Evolutionary conservation across 2,888 invertebrate species (phyloP), one percentile per base, ranked within the genome.

Genomic region (Acrobasis repandana): DNA sequence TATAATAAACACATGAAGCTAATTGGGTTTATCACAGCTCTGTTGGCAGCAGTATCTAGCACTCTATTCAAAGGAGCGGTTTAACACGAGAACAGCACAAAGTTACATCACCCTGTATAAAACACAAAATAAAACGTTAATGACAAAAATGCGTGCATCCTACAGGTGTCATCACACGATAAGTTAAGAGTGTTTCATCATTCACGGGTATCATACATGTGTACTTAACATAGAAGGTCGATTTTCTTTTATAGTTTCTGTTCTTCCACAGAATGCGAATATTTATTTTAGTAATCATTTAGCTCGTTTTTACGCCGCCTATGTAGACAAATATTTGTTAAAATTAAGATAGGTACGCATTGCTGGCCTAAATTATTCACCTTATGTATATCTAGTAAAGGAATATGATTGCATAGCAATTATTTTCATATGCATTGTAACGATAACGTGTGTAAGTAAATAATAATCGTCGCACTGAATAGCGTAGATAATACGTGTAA

Each of bases 371-470:
- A 15, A 36, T 28, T 20, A 20, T 18, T 43, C 15, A 51, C 46
- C 28, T 46, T 10, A 38, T 20, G 36, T 34, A 47, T 34, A 61
- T 81, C 86, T 89, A 89, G 89, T 90, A 90, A 90, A 89, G 90
- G 88, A 88, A 90, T 89, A 90, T 88, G 90, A 85, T 77, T 65
- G 68, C 66, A 58, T 66, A 60, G 28, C 48, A 38, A 60, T 64
- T 57, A 38, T 28, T 60, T 49, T 48, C 49, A 61, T 34, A 58
- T 61, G 50, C 47, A 60, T 56, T 61, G 50, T 62, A 61, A 62
- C 49, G 57, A 56, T 61, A 28, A 56, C 54, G 56, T 16, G 56
- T 60, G 33, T 61, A 48, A 58, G 34, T 63, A 57, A 61, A 46
- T 47, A 46, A 46, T 47, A 46, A 57, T 11, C 46, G 47, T 51